phyloP scores from a whole-genome alignment of 2,113 vertebrate species.

The Solenodon paradoxus region DNA sequence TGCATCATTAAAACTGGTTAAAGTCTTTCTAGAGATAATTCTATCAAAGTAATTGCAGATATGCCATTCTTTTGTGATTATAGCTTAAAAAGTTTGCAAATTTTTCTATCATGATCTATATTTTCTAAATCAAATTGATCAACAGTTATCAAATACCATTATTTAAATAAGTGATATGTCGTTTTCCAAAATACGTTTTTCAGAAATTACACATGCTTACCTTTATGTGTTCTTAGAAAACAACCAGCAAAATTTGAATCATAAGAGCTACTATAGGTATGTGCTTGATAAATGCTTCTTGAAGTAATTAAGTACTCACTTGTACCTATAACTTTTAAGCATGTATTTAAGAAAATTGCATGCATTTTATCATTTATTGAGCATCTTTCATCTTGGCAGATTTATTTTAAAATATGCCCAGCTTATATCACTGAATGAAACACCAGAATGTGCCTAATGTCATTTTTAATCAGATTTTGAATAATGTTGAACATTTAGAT shows the following conservation, averaged over 20 bases:
- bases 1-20: not conserved
- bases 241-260: not conserved
- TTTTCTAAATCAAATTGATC: not conserved
- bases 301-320: not conserved
- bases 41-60: not conserved
- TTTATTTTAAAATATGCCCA: not conserved
- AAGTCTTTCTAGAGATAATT: not conserved
- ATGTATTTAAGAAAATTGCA: not conserved
- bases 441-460: not conserved
- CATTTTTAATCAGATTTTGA: not conserved
- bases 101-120: not conserved
- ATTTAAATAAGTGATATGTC: not conserved
- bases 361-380: not conserved
- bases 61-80: not conserved
- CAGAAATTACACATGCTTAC: not conserved
- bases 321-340: not conserved
- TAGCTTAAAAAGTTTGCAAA: not conserved
- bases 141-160: not conserved
- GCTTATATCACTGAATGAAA: not conserved
- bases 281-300: not conserved
- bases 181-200: not conserved
- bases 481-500: not conserved
- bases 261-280: not conserved
- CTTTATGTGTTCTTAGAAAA: not conserved
- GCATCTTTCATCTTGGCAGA: not conserved